A percentile compares a stretch with the other conserved stretches of the same genome.
These are phyloP conservation scores for Brachionus plicatilis DNA, from an alignment of 1,140 invertebrate genomes.

Conservation along the genomic window DNA sequence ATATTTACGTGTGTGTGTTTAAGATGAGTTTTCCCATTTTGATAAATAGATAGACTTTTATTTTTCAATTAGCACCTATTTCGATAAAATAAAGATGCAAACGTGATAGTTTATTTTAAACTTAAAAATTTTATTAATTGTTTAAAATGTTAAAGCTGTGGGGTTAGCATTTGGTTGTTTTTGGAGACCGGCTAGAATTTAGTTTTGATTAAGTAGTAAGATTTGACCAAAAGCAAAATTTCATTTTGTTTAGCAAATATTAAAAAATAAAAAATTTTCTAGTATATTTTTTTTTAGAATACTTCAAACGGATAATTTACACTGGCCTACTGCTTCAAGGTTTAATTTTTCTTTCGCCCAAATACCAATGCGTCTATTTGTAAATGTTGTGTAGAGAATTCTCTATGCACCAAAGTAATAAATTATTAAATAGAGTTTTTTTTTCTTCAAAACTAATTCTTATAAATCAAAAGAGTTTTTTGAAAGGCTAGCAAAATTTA, in stretches of 20 bases:
- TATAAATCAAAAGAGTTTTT: not conserved
- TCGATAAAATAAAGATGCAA: not conserved
- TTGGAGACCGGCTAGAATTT: not conserved
- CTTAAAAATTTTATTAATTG: not conserved
- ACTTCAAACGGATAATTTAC: not conserved
- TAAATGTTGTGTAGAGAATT: not conserved
- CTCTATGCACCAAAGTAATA: not conserved
- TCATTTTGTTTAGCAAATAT: not conserved
- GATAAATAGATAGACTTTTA: no score
- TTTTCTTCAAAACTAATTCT: not conserved
- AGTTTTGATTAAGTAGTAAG: not conserved
- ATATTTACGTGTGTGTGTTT: no score
- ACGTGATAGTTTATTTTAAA: not conserved
- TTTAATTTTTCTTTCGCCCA: not conserved
- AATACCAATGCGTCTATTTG: not conserved
- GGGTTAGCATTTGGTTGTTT: no score
- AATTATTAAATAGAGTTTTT: not conserved
- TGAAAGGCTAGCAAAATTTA: not conserved
- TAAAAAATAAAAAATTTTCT: not conserved
- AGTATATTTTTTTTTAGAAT: not conserved
- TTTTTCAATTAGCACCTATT: not conserved
- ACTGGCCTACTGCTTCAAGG: not conserved
- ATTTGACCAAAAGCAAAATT: not conserved
- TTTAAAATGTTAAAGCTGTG: no score
- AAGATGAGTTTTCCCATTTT: no score